These are phyloP conservation scores for Zaprionus inermis DNA, from an alignment of 1,140 invertebrate genomes.

Conservation along the genomic window DNA sequence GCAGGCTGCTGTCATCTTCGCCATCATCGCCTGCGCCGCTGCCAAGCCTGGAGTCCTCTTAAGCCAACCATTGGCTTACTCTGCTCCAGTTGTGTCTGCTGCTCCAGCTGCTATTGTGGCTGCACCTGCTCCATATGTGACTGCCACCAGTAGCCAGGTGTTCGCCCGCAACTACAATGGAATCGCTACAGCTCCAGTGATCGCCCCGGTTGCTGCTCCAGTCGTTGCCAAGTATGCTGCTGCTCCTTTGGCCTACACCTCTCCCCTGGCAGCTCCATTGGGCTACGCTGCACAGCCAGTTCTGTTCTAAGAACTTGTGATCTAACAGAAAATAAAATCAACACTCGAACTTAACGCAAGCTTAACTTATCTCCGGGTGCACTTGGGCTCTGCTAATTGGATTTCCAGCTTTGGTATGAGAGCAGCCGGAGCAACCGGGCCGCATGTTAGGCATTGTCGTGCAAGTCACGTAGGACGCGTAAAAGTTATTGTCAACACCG, in stretches of 20 bases:
- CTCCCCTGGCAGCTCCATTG: slow-evolving; percentile 4
- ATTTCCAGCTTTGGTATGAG: slow-evolving; percentile 13
- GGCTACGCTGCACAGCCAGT: slow-evolving; percentile 16
- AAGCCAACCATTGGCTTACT: slow-evolving; percentile 51
- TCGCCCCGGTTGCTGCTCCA: slow-evolving; percentile 67
- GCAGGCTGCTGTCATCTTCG: slow-evolving; percentile 75
- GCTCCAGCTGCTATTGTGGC: slow-evolving; percentile 67
- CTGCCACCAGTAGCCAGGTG: slow-evolving; percentile 84
- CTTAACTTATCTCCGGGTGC: slow-evolving; percentile 22
- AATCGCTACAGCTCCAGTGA: slow-evolving; percentile 69
- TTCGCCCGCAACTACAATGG: slow-evolving; percentile 84
- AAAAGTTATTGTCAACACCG: slow-evolving; percentile 44
- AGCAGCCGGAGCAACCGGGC: neutral
- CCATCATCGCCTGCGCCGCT: slow-evolving; percentile 66
- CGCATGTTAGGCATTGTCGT: slow-evolving; percentile 16
- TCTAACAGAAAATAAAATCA: slow-evolving; percentile 31
- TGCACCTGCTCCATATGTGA: slow-evolving; percentile 74
- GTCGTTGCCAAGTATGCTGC: slow-evolving; percentile 28
- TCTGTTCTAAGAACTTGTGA: slow-evolving; percentile 23
- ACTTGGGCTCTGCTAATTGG: slow-evolving; percentile 30
- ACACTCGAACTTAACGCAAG: slow-evolving; percentile 17
- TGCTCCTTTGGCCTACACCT: slow-evolving; percentile 28
- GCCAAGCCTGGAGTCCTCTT: slow-evolving; percentile 71
- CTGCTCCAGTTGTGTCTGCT: slow-evolving; percentile 64
- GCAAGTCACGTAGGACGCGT: slow-evolving; percentile 39